Evolutionary conservation across 2,888 invertebrate genomes (phyloP).

Genomic region (Melikaiella ostensackeni): DNA sequence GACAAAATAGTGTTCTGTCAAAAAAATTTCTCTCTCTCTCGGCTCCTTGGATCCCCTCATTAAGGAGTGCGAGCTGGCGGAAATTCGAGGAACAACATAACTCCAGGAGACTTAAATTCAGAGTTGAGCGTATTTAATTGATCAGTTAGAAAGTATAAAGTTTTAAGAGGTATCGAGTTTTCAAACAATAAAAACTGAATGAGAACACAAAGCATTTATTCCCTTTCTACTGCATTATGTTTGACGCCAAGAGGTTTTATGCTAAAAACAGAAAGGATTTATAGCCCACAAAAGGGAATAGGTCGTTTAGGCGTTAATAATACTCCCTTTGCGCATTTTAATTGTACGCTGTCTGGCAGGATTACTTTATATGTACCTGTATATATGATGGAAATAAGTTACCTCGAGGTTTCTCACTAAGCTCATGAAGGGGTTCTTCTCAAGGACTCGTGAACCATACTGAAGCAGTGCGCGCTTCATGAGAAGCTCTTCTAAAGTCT

Average conservation of each 20-base stretch:
- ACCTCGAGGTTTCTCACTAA: conserved; percentile 8
- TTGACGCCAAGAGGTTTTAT: background rate
- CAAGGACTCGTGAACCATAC: conserved; percentile 18
- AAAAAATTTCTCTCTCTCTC: too few relatives aligned
- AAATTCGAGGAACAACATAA: too few relatives aligned
- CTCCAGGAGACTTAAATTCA: too few relatives aligned
- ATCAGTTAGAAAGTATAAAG: too few relatives aligned
- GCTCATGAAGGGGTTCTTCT: conserved; percentile 9
- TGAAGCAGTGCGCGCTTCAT: conserved; percentile 1
- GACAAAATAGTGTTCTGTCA: too few relatives aligned
- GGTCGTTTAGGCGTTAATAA: background rate
- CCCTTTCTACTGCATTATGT: background rate
- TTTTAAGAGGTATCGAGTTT: background rate
- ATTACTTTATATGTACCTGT: conserved; percentile 20
- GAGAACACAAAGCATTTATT: background rate
- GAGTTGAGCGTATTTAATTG: too few relatives aligned
- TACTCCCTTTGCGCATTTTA: conserved; percentile 12
- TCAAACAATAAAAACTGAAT: background rate
- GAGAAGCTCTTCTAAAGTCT: conserved; percentile 15
- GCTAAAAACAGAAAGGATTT: background rate
- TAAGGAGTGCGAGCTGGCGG: too few relatives aligned
- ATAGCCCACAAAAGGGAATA: background rate
- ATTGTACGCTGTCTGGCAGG: background rate
- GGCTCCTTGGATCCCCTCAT: too few relatives aligned
- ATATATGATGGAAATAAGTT: conserved; percentile 30